Base-by-base conservation (phyloP, 1,140 invertebrate genomes). In the Vanessa atalanta region DNA sequence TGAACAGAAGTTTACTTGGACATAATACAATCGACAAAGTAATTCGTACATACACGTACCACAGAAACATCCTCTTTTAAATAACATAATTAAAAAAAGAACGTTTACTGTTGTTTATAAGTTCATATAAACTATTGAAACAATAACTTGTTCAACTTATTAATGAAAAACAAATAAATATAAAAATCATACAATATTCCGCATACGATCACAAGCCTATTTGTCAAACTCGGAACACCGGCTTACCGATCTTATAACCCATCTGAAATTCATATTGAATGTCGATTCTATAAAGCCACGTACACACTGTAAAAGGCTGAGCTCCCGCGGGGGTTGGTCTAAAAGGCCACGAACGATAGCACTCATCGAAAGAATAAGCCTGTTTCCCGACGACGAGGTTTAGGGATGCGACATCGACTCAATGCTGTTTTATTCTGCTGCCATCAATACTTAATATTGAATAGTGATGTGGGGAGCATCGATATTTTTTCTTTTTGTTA, bases 361-460 rank as follows among this genome's bases (percentile, higher is more conserved):
- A 91, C 90, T 91, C 90, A 90, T 92, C 88, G 88, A 75, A 80
- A 83, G 89, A 89, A 91, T 92, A 92, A 92, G 90, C 90, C 85
- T 91, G 90, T 92, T 92, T 92, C 88, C 88, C 89, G 85, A 87
- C 90, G 86, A 76, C 81, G 82, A 80, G 88, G 88, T 88, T 92
- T 92, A 88, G 80, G 76, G 87, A 88, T 84, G 88, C 85, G 83
- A 86, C 88, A 85, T 87, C 84, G 84, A 88, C 84, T 88, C 88
- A 88, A 88, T 89, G 83, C 89, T 91, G 88, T 91, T 92, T 91
- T 92, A 92, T 92, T 89, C 89, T 86, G 79, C 86, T 88, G 81
- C 88, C 89, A 90, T 92, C 86, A 91, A 92, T 92, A 92, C 90
- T 92, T 92, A 90, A 91, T 88, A 90, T 88, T 81, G 72, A 80